These are phyloP conservation scores for Enteromius argenteus DNA, from an alignment of 2,797 vertebrate genomes.

Conservation along the genomic window DNA sequence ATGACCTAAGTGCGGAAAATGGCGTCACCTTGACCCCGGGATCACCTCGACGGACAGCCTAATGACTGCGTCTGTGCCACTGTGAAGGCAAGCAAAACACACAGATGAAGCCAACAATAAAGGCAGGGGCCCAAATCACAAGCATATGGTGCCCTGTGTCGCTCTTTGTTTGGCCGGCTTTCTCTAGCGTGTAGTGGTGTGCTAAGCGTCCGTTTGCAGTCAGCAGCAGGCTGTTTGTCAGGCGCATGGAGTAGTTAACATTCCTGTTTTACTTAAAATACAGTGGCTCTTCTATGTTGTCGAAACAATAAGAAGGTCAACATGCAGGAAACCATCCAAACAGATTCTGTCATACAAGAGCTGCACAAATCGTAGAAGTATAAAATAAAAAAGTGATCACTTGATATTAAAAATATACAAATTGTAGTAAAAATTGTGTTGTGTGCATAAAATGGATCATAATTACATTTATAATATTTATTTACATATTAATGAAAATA, in stretches of 20 bases:
- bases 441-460: not conserved
- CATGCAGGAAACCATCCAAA: not conserved
- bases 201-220: conserved; percentile 5
- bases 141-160: conserved; percentile 71
- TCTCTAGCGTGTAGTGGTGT: conserved; percentile 8
- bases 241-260: conserved; percentile 30
- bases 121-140: conserved; percentile 73
- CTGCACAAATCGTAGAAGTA: not conserved
- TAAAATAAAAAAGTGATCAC: not conserved
- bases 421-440: not conserved
- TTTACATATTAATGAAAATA: too few species aligned
- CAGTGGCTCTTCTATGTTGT: not conserved
- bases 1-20: conserved; percentile 38
- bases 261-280: conserved; percentile 39
- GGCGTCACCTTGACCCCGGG: conserved; percentile 48
- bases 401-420: not conserved
- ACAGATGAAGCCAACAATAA: conserved; percentile 51
- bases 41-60: conserved; percentile 71
- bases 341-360: not conserved
- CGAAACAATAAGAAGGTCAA: conserved; percentile 4
- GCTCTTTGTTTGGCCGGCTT: conserved; percentile 53
- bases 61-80: conserved; percentile 77
- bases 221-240: conserved; percentile 38
- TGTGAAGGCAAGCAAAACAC: conserved; percentile 72
- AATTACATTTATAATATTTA: too few species aligned